Percentiles rank a stretch among this genome's conserved stretches.
These are phyloP conservation scores for Yoshiicerus persimilis DNA, from an alignment of 1,140 invertebrate genomes.

Conservation along the genomic window DNA sequence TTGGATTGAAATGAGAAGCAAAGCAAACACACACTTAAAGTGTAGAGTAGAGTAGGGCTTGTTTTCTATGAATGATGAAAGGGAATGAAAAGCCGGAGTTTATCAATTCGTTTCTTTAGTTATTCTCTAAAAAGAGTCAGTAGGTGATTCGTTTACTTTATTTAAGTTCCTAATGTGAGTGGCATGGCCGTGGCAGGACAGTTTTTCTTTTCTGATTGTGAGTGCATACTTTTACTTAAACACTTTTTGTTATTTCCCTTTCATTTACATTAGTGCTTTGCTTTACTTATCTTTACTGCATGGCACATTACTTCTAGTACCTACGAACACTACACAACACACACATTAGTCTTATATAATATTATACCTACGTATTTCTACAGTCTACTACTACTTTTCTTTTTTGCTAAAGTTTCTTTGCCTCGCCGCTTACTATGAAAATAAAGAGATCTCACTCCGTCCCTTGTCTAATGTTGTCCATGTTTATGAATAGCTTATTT, in stretches of 20 bases:
- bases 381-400: not conserved
- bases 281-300: not conserved
- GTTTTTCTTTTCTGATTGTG: not conserved
- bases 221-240: not conserved
- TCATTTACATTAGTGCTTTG: not conserved
- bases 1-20: not conserved
- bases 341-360: not conserved
- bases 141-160: conserved; percentile 11
- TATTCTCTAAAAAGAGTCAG: not conserved
- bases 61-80: not conserved
- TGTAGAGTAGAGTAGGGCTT: not conserved
- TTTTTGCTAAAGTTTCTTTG: not conserved
- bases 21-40: not conserved
- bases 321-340: not conserved
- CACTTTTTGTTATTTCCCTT: not conserved
- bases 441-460: not conserved
- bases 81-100: not conserved
- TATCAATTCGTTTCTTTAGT: not conserved
- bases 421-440: not conserved
- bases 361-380: too few species aligned
- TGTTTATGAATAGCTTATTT: not conserved
- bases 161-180: not conserved
- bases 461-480: not conserved
- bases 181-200: not conserved
- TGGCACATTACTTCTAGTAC: not conserved